These are phyloP conservation scores for Mirounga angustirostris DNA, from an alignment of 2,113 vertebrate genomes.

Conservation along the genomic window DNA sequence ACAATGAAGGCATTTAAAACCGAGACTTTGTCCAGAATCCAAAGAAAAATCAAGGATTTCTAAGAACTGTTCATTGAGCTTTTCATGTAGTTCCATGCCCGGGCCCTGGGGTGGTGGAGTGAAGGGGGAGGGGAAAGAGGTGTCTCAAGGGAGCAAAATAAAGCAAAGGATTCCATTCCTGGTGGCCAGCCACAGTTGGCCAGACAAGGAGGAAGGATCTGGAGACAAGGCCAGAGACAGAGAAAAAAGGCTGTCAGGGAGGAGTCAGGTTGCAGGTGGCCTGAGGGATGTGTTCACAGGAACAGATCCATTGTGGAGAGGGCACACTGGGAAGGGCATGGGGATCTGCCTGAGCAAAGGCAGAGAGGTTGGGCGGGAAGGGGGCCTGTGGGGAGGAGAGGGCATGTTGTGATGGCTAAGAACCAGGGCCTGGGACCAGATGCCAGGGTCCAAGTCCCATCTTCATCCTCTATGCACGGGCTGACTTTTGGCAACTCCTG, in stretches of 20 bases:
- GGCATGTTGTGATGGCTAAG: neutral
- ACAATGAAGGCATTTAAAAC: neutral
- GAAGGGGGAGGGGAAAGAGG: neutral
- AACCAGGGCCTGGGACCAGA: neutral
- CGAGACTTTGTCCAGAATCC: neutral
- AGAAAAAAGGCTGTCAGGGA: neutral
- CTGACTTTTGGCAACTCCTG: neutral
- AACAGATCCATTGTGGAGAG: neutral
- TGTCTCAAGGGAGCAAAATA: neutral
- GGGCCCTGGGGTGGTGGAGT: neutral
- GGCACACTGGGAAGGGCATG: neutral
- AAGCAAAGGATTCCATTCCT: neutral
- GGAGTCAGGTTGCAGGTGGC: neutral
- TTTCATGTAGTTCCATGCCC: neutral
- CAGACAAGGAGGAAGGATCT: neutral
- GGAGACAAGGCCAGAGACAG: neutral
- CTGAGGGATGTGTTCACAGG: neutral
- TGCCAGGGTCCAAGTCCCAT: neutral
- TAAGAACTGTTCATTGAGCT: neutral
- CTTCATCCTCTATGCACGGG: rapidly evolving
- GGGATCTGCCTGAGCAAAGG: neutral
- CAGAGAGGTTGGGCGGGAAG: neutral
- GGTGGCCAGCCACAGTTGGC: neutral
- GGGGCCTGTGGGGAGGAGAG: neutral
- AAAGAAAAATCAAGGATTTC: neutral